These are phyloP conservation scores for Dicranocentrus wangi DNA, from an alignment of 2,888 invertebrate species.

Conservation along the genomic window DNA sequence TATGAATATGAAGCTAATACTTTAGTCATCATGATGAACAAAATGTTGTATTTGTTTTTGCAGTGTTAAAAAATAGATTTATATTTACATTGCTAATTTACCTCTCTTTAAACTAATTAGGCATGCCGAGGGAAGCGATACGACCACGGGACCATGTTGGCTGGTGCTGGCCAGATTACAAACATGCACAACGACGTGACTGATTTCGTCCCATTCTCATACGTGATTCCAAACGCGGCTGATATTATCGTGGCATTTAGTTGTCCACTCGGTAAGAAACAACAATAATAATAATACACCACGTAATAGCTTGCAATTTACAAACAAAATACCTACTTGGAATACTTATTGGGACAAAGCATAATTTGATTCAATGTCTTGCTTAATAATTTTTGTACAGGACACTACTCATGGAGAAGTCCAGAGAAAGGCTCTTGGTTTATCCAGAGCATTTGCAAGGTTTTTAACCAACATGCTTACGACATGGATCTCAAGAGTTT, in stretches of 20 bases:
- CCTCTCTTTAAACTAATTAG: conserved; percentile 12
- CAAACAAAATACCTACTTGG: not conserved
- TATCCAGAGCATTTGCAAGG: conserved; percentile 91
- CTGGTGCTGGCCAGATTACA: not conserved
- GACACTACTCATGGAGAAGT: conserved; percentile 95
- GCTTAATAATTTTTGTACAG: conserved; percentile 77
- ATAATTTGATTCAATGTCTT: conserved; percentile 2
- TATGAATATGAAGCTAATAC: too few relatives aligned
- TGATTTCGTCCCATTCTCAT: conserved; percentile 70
- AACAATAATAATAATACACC: too few relatives aligned
- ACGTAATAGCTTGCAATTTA: too few relatives aligned
- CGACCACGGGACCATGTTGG: conserved; percentile 62
- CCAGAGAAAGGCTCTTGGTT: conserved; percentile 96
- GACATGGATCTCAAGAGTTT: conserved; percentile 88
- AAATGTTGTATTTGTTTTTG: too few relatives aligned
- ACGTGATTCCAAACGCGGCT: conserved; percentile 72
- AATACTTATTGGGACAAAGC: not conserved
- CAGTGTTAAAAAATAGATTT: not conserved
- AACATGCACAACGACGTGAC: conserved; percentile 56
- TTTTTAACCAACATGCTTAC: conserved; percentile 82
- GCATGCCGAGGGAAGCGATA: conserved; percentile 70
- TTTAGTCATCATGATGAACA: too few relatives aligned
- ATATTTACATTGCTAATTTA: not conserved
- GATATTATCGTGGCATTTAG: conserved; percentile 71
- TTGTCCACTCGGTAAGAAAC: conserved; percentile 68